These are phyloP conservation scores for Ophraella communa DNA, from an alignment of 2,888 invertebrate genomes.

Conservation along the genomic window DNA sequence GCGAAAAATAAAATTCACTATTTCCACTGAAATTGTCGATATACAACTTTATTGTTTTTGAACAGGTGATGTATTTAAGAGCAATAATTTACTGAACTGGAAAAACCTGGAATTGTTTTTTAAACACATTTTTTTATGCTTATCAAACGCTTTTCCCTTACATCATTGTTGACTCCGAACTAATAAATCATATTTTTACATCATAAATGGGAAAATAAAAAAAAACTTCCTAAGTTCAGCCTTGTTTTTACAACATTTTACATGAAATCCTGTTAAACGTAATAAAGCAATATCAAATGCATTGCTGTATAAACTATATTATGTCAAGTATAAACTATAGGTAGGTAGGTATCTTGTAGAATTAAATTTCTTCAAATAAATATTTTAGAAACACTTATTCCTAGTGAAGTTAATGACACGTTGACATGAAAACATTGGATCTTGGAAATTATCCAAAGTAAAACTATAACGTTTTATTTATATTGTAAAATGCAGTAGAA, in stretches of 20 bases:
- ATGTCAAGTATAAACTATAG: no score
- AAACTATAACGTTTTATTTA: neutral
- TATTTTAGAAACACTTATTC: neutral
- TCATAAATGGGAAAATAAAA: no score
- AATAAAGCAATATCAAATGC: no score
- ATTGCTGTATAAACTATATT: no score
- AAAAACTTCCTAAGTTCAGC: no score
- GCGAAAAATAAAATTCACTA: slow-evolving; percentile 34
- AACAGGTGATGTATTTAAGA: slow-evolving; percentile 6
- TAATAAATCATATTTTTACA: no score
- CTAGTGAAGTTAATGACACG: neutral
- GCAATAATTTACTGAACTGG: neutral
- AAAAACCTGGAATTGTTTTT: neutral
- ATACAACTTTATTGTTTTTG: slow-evolving; percentile 27
- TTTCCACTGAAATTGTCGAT: slow-evolving; percentile 32
- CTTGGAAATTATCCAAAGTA: neutral
- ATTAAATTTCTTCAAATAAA: neutral
- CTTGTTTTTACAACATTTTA: no score
- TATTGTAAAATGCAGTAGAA: neutral
- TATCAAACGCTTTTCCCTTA: neutral
- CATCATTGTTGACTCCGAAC: no score
- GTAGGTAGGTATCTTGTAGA: no score
- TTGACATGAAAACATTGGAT: neutral
- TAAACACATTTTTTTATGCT: neutral
- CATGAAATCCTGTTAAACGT: no score